These are phyloP conservation scores for Lasius platythorax DNA, from an alignment of 2,888 invertebrate genomes.

Conservation along the genomic window DNA sequence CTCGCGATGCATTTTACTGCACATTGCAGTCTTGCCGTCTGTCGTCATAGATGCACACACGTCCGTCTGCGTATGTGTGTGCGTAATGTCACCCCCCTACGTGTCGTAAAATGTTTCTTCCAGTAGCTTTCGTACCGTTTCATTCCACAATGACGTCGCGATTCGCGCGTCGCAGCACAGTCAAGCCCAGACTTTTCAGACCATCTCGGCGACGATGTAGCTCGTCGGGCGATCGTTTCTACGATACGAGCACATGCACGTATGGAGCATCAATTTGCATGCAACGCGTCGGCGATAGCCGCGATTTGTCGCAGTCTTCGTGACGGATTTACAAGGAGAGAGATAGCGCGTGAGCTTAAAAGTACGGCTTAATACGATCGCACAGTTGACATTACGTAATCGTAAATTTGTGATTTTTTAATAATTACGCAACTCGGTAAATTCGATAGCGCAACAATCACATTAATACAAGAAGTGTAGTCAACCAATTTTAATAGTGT, in stretches of 20 bases:
- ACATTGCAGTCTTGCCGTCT: conserved; percentile 75
- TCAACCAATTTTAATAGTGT: not conserved
- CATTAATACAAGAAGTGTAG: not conserved
- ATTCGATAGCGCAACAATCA: not conserved
- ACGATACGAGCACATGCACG: not conserved
- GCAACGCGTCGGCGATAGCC: not conserved
- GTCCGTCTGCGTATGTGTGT: conserved; percentile 49
- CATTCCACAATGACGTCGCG: conserved; percentile 58
- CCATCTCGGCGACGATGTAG: not conserved
- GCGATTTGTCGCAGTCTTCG: conserved; percentile 31
- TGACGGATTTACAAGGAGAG: not conserved
- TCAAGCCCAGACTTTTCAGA: not conserved
- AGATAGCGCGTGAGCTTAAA: not conserved
- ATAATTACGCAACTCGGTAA: not conserved
- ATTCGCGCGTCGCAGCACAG: conserved; percentile 38
- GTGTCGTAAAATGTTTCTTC: conserved; percentile 68
- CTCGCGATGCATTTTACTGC: conserved; percentile 82
- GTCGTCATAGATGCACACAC: conserved; percentile 35
- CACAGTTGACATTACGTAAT: not conserved
- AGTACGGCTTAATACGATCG: not conserved
- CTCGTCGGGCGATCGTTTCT: conserved; percentile 23
- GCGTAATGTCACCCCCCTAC: conserved; percentile 34
- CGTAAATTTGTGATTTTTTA: not conserved
- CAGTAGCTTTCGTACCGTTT: conserved; percentile 64
- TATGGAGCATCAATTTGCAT: conserved; percentile 16